phyloP scores from a whole-genome alignment of 2,113 vertebrate genomes.

The Ceyx margarethae region DNA sequence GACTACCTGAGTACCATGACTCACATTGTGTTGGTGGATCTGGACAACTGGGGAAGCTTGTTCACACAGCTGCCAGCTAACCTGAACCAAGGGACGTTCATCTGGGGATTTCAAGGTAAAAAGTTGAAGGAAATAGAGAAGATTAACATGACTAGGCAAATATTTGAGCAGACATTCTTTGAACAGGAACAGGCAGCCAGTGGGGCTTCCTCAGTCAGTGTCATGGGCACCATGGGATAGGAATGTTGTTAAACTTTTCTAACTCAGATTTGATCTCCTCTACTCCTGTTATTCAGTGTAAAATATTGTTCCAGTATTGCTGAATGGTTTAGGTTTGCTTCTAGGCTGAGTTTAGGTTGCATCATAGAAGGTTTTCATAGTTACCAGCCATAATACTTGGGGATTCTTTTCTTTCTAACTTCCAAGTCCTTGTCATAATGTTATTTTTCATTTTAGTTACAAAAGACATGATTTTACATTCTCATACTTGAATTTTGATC shows the following conservation, averaged over 20 bases:
- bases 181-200: background rate
- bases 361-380: background rate
- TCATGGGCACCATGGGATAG: background rate
- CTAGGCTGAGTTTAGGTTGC: background rate
- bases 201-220: background rate
- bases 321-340: background rate
- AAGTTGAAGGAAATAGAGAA: background rate
- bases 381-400: background rate
- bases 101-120: slow-evolving; percentile 87
- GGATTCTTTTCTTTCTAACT: background rate
- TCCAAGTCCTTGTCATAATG: background rate
- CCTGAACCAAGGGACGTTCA: slow-evolving; percentile 83
- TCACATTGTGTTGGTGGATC: slow-evolving; percentile 83
- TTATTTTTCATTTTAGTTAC: background rate
- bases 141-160: background rate
- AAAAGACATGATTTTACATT: background rate
- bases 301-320: background rate
- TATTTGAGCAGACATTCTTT: background rate
- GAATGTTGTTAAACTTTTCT: background rate
- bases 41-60: slow-evolving; percentile 83
- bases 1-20: slow-evolving; percentile 84
- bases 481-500: background rate
- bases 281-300: background rate
- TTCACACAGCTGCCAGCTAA: slow-evolving; percentile 79
- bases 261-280: background rate